A percentile compares a stretch with the other conserved stretches of the same genome.
Conservation (phyloP, 2,888 invertebrate species). For the Drosophila monieri region DNA sequence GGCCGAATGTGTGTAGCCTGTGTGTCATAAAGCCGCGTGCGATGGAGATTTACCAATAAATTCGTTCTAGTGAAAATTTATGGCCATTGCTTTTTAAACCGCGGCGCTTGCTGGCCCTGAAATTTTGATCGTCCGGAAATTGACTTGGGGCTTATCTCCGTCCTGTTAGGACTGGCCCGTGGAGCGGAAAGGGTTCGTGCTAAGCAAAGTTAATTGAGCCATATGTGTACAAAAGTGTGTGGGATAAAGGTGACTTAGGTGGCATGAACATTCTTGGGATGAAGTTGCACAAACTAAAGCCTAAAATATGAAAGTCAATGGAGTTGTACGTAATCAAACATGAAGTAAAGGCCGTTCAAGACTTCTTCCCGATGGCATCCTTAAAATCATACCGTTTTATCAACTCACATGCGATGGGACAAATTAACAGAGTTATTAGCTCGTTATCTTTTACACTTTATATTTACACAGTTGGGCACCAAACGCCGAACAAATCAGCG, state of each 20-base stretch:
- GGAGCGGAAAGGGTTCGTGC: constrained; percentile 3
- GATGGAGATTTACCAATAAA: constrained; percentile 72
- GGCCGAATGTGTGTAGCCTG: not conserved
- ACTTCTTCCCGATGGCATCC: too few species aligned
- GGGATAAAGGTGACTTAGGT: not conserved
- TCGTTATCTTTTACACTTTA: constrained; percentile 74
- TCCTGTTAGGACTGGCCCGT: constrained; percentile 36
- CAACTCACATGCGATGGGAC: constrained; percentile 9
- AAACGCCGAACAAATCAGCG: constrained; percentile 41
- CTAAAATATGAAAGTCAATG: too few species aligned
- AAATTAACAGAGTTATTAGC: constrained; percentile 75
- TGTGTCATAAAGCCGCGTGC: constrained; percentile 67
- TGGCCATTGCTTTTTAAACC: constrained; percentile 77
- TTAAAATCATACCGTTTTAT: not conserved
- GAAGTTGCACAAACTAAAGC: too few species aligned
- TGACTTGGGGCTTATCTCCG: constrained; percentile 36
- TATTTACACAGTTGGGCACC: constrained; percentile 71
- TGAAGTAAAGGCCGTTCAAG: too few species aligned
- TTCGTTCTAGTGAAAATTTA: constrained; percentile 79
- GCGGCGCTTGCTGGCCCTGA: constrained; percentile 69
- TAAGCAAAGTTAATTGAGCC: constrained; percentile 23
- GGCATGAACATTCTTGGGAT: too few species aligned
- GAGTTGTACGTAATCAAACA: too few species aligned
- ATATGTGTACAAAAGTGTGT: not conserved
- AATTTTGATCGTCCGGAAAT: constrained; percentile 62